phyloP scores from a whole-genome alignment of 1,140 invertebrate genomes.

The Heliconius congener region DNA sequence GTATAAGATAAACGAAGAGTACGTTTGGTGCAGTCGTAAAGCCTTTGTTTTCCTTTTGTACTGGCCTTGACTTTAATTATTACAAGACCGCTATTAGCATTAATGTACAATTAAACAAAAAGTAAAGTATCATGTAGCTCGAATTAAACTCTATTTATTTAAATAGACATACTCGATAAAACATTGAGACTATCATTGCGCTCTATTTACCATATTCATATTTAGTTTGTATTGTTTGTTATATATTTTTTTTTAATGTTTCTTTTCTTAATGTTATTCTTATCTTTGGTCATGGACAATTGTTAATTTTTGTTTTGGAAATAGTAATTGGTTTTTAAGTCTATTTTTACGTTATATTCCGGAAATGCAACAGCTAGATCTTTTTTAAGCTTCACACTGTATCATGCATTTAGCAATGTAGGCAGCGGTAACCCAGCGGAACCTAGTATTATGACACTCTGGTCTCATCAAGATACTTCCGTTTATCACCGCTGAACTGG shows the following conservation, averaged over 20 bases:
- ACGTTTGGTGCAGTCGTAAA: slow-evolving; percentile 1
- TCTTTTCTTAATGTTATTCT: neutral
- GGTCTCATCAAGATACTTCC: too few species aligned
- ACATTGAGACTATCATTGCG: neutral
- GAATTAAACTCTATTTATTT: slow-evolving; percentile 7
- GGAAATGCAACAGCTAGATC: too few species aligned
- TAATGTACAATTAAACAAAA: slow-evolving; percentile 12
- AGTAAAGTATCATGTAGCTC: neutral
- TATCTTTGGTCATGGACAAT: neutral
- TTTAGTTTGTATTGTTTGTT: neutral
- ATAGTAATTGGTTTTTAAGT: neutral
- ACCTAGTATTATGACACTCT: too few species aligned
- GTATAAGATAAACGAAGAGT: neutral
- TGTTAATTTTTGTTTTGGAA: neutral
- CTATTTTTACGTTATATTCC: neutral
- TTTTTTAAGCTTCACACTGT: too few species aligned
- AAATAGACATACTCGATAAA: slow-evolving; percentile 6
- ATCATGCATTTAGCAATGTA: too few species aligned
- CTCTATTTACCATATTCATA: neutral
- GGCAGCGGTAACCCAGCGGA: too few species aligned
- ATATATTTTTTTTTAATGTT: neutral
- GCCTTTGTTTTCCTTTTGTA: slow-evolving; percentile 12
- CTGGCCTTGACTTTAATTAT: slow-evolving; percentile 10
- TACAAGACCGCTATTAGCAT: slow-evolving; percentile 15
- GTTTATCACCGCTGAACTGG: too few species aligned